phyloP scores from a whole-genome alignment of 2,797 vertebrate genomes.

The Dromococcyx pavoninus region DNA sequence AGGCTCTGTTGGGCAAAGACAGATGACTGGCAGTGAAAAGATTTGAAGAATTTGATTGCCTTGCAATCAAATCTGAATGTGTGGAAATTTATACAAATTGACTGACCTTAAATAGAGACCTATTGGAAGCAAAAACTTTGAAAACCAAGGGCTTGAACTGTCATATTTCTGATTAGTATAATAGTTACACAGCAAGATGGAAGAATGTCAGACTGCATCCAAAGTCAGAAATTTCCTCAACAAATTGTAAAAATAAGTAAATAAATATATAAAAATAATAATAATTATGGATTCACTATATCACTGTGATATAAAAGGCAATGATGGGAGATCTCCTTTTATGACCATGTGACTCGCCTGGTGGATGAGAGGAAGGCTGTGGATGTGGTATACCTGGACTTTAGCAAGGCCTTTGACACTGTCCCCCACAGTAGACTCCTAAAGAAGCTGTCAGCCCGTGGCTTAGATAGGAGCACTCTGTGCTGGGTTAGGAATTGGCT shows the following conservation, averaged over 20 bases:
- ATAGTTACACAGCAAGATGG: neutral
- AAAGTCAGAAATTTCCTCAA: neutral
- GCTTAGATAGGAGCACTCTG: too few species aligned
- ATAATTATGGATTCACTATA: neutral
- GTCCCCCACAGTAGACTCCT: too few species aligned
- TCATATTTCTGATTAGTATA: neutral
- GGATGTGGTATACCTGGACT: too few species aligned
- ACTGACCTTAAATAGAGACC: neutral
- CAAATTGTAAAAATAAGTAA: neutral
- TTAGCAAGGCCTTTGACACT: too few species aligned
- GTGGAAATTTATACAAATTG: conserved; percentile 37
- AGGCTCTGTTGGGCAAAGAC: conserved; percentile 24
- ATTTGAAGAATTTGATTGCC: conserved; percentile 16
- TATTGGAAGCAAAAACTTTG: neutral
- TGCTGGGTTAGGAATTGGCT: too few species aligned
- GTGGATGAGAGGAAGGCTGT: too few species aligned
- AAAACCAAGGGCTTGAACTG: neutral
- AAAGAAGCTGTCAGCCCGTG: too few species aligned
- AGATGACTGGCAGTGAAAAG: conserved; percentile 16
- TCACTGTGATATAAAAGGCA: conserved; percentile 28
- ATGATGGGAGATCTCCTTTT: neutral
- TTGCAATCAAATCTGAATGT: conserved; percentile 36
- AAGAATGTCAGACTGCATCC: neutral
- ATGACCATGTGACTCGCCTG: too few species aligned
- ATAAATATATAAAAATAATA: neutral